A percentile compares a stretch with the other conserved stretches of the same genome.
These are phyloP conservation scores for Alcis repandata DNA, from an alignment of 2,888 invertebrate species.

Conservation along the genomic window DNA sequence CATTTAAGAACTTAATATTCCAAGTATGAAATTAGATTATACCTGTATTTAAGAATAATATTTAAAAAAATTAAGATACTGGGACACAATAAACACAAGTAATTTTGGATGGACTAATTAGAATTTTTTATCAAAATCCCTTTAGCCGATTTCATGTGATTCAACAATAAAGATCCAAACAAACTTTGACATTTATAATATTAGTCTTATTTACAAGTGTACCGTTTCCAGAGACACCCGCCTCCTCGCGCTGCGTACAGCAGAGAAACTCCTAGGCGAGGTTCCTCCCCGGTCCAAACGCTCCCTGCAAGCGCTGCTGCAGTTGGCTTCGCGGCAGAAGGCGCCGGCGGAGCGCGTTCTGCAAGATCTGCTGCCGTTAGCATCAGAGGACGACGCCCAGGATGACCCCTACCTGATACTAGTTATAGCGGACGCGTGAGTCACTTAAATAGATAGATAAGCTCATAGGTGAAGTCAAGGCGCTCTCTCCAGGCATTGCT, in stretches of 20 bases:
- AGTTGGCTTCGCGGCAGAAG: conserved; percentile 94
- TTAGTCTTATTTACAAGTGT: no score
- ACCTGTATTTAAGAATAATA: no score
- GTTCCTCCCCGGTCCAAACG: conserved; percentile 90
- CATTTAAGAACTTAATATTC: no score
- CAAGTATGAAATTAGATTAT: no score
- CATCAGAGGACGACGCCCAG: conserved; percentile 90
- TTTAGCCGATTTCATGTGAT: no score
- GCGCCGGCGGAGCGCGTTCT: conserved; percentile 93
- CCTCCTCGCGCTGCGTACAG: conserved; percentile 93
- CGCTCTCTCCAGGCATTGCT: conserved; percentile 93
- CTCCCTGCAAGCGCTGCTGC: conserved; percentile 92
- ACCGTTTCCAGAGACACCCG: conserved; percentile 88
- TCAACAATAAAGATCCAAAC: no score
- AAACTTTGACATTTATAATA: no score
- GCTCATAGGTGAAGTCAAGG: conserved; percentile 90
- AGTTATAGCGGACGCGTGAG: conserved; percentile 92
- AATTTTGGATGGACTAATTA: no score
- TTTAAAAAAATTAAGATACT: no score
- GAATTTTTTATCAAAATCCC: no score
- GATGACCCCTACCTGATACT: conserved; percentile 95
- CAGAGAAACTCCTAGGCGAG: conserved; percentile 90
- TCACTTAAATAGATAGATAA: no score
- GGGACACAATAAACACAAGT: no score
- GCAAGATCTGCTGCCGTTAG: conserved; percentile 89